Evolutionary conservation across 37 sponge, comb jelly and placozoan genomes (phyloP), one percentile per base, ranked within the genome.

Genomic region (Hexactinellida sp.): DNA sequence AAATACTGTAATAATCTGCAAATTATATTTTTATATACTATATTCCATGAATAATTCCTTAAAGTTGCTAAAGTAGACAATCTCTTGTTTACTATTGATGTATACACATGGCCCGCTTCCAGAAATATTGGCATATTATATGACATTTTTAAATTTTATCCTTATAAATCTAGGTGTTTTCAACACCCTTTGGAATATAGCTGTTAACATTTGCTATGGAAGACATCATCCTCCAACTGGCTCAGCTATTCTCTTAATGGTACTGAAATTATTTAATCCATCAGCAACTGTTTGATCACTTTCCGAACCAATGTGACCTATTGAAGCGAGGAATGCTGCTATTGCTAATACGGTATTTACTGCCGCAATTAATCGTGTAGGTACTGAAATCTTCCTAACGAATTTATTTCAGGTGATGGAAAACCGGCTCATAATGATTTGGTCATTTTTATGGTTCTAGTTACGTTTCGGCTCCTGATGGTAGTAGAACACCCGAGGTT

Each of bases 291-390:
- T 96, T 39, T 95, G 97, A 16, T 91, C 94, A 24, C 82, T 96
- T 36, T 94, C 95, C 91, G 97, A 96, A 83, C 97, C 97, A 39
- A 94, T 96, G 97, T 96, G 97, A 94, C 90, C 97, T 1, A 94
- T 96, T 85, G 97, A 96, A 82, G 97, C 94, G 10, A 85, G 97
- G 19, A 88, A 86, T 88, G 97, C 97, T 36, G 91, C 97, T 87
- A 96, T 96, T 54, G 93, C 93, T 30, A 96, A 94, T 86, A 87
- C 89, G 23, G 92, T 92, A 54, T 96, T 96, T 85, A 94, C 94
- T 32, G 93, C 89, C 38, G 90, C 88, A 34, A 96, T 88, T 54
- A 96, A 96, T 87, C 52, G 97, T 55, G 93, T 96, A 34, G 97
- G 97, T 36, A 96, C 94, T 0, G 97, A 96, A 35, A 54, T 16